A percentile compares a stretch with the other conserved stretches of the same genome.
Conservation (phyloP, 2,113 vertebrate genomes). For the Aythya baeri region DNA sequence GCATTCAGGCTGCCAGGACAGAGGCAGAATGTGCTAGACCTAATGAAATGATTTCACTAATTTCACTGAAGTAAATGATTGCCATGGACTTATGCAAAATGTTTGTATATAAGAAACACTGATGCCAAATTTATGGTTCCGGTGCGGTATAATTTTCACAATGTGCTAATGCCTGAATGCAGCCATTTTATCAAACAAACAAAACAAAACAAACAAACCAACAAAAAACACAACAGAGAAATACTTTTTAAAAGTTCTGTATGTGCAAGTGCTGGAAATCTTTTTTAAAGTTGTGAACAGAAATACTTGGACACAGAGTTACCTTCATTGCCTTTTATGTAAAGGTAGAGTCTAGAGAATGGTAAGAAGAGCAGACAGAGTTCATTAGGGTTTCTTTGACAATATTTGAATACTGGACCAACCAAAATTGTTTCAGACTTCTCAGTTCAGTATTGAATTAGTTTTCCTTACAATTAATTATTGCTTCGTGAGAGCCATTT, state of each 20-base stretch:
- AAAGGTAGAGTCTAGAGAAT: neutral
- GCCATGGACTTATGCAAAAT: neutral
- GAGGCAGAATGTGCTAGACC: neutral
- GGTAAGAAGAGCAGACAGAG: neutral
- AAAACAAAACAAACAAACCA: too few relatives aligned
- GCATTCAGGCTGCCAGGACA: neutral
- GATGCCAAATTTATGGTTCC: neutral
- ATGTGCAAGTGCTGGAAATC: neutral
- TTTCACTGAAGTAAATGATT: neutral
- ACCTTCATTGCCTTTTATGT: neutral
- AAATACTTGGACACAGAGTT: neutral
- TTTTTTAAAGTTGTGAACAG: neutral
- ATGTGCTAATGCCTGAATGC: neutral
- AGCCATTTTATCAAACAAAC: neutral
- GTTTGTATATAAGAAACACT: neutral
- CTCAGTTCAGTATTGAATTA: neutral
- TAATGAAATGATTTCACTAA: neutral
- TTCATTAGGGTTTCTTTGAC: neutral
- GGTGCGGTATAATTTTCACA: neutral
- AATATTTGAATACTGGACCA: neutral
- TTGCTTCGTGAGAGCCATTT: neutral
- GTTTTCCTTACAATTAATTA: neutral
- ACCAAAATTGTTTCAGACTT: neutral
- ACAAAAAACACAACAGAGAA: too few relatives aligned
- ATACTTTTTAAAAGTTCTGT: neutral